Evolutionary conservation across 1,140 invertebrate species (phyloP).

Genomic region (Metopolophium dirhodum): DNA sequence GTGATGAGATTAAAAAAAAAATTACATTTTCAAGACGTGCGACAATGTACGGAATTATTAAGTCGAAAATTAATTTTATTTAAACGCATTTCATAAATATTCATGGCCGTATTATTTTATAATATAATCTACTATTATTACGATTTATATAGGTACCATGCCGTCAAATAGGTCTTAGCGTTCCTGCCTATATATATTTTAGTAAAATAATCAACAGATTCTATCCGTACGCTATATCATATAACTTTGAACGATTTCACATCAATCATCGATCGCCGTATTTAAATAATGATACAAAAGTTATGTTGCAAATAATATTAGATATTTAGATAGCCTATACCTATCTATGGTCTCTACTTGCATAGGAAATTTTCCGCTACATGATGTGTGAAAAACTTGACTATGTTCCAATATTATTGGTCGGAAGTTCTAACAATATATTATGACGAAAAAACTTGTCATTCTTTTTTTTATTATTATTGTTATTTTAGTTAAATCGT

Average conservation of each 20-base stretch:
- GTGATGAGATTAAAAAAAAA: not conserved
- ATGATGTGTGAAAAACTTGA: not conserved
- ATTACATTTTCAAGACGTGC: not conserved
- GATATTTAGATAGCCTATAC: not conserved
- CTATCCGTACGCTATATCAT: not conserved
- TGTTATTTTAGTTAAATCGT: not conserved
- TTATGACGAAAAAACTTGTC: not conserved
- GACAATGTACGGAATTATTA: constrained; percentile 10
- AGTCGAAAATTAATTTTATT: not conserved
- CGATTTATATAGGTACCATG: not conserved
- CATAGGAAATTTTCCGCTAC: not conserved
- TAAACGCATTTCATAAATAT: constrained; percentile 21
- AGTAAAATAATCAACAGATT: not conserved
- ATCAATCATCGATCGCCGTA: not conserved
- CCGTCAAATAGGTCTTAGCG: not conserved
- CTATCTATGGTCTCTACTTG: not conserved
- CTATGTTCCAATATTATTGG: not conserved
- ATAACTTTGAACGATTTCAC: not conserved
- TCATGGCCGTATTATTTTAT: constrained; percentile 1
- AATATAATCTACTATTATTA: not conserved
- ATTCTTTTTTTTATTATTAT: not conserved
- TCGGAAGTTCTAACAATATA: not conserved
- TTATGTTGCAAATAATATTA: not conserved
- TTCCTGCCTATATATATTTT: not conserved
- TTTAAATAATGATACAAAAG: not conserved